A percentile compares a stretch with the other conserved stretches of the same genome.
These are phyloP conservation scores for Aleiodes alternator DNA, from an alignment of 2,888 invertebrate species.

Conservation along the genomic window DNA sequence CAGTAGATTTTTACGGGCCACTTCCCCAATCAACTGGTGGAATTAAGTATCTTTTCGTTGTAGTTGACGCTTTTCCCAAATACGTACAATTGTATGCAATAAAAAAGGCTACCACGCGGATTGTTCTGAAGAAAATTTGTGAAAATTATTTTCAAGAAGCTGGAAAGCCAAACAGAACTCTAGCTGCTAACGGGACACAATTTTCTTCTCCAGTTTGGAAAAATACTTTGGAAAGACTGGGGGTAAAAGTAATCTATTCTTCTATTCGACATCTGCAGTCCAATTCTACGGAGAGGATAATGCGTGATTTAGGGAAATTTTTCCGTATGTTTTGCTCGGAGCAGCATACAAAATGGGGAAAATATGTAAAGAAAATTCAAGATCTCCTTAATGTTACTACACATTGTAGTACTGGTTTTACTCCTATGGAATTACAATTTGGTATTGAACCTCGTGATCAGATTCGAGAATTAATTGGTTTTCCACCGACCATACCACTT, in stretches of 20 bases:
- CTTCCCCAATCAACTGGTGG: conserved; percentile 24
- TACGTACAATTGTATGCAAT: conserved; percentile 33
- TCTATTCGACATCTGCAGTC: conserved; percentile 32
- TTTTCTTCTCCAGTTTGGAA: conserved; percentile 33
- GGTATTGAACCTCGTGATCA: neutral
- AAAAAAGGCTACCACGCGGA: conserved; percentile 14
- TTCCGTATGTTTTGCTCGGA: conserved; percentile 24
- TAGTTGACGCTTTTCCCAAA: conserved; percentile 35
- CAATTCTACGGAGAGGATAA: conserved; percentile 36
- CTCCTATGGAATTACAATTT: conserved; percentile 32
- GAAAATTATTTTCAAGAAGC: conserved; percentile 14
- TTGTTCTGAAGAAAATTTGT: neutral
- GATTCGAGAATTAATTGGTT: neutral
- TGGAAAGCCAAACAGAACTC: conserved; percentile 27
- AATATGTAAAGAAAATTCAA: conserved; percentile 8
- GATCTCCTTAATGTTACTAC: conserved; percentile 28
- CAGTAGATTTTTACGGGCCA: conserved; percentile 39
- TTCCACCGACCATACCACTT: neutral
- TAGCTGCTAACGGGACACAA: too few species aligned
- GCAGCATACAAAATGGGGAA: conserved; percentile 9
- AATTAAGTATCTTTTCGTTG: conserved; percentile 30
- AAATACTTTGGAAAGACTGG: neutral
- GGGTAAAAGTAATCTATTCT: conserved; percentile 8
- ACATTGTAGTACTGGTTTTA: conserved; percentile 15
- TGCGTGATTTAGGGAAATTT: conserved; percentile 29